These are phyloP conservation scores for Tragelaphus buxtoni DNA, from an alignment of 2,113 vertebrate genomes.

Conservation along the genomic window DNA sequence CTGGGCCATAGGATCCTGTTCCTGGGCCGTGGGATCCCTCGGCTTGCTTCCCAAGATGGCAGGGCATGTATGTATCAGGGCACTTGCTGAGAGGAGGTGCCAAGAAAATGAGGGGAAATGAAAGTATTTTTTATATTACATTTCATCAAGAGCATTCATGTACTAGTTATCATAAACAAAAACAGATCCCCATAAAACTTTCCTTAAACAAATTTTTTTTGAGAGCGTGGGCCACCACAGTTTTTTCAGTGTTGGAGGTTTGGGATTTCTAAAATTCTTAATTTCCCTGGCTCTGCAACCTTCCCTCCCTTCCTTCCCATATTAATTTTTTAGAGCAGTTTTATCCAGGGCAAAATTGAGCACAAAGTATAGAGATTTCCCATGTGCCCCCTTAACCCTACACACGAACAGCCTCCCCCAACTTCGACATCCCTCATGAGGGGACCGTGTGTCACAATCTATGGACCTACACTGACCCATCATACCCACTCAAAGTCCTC, in stretches of 20 bases:
- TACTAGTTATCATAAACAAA: not conserved
- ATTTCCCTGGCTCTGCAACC: not conserved
- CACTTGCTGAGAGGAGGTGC: not conserved
- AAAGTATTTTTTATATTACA: not conserved
- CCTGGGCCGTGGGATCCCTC: not conserved
- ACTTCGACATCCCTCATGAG: not conserved
- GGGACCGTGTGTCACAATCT: not conserved
- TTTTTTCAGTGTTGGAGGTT: not conserved
- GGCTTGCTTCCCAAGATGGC: not conserved
- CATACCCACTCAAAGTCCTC: not conserved
- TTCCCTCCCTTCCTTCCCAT: not conserved
- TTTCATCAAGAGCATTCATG: not conserved
- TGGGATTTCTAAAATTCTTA: not conserved
- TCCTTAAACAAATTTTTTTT: not conserved
- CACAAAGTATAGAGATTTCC: not conserved
- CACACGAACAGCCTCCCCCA: not conserved
- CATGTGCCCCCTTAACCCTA: not conserved
- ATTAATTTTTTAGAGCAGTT: not conserved
- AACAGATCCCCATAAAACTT: not conserved
- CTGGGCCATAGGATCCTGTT: not conserved
- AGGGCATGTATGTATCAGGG: not conserved
- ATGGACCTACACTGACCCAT: not conserved
- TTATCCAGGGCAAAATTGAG: not conserved
- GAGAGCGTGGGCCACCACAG: not conserved
- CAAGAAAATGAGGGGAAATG: not conserved